Percentiles rank a stretch among this genome's conserved stretches.
Evolutionary conservation across 2,797 vertebrate species (phyloP).

Genomic region (Pangasius larnaudii): DNA sequence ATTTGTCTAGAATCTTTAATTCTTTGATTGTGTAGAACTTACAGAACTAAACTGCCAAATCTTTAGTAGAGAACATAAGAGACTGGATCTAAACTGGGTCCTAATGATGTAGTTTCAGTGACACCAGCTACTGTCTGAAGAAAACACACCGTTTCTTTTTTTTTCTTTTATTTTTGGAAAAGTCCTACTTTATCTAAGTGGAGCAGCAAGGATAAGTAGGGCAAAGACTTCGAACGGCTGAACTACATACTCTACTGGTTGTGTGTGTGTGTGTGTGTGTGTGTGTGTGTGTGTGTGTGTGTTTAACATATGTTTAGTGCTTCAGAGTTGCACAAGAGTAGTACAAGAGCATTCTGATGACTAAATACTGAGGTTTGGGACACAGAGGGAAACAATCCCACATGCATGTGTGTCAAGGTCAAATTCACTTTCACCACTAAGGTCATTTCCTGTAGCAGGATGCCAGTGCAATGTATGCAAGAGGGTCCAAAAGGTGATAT

Average conservation of each 20-base stretch:
- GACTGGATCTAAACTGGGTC: constrained; percentile 23
- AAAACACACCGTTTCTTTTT: constrained; percentile 9
- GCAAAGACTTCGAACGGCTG: constrained; percentile 46
- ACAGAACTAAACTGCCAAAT: background rate
- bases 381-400: background rate
- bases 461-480: background rate
- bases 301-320: too few relatives aligned
- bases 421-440: background rate
- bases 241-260: constrained; percentile 39
- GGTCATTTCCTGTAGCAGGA: background rate
- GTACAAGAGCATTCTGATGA: background rate
- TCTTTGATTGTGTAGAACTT: background rate
- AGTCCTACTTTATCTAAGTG: constrained; percentile 57
- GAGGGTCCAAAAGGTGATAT: too few relatives aligned
- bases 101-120: background rate
- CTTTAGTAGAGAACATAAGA: constrained; percentile 12
- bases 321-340: too few relatives aligned
- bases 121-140: constrained; percentile 25
- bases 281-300: background rate
- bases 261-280: background rate
- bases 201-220: constrained; percentile 57
- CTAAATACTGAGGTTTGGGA: background rate
- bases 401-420: background rate
- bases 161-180: constrained; percentile 57
- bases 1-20: background rate